phyloP scores from a whole-genome alignment of 2,797 vertebrate genomes.

The Thripadectes ignobilis region DNA sequence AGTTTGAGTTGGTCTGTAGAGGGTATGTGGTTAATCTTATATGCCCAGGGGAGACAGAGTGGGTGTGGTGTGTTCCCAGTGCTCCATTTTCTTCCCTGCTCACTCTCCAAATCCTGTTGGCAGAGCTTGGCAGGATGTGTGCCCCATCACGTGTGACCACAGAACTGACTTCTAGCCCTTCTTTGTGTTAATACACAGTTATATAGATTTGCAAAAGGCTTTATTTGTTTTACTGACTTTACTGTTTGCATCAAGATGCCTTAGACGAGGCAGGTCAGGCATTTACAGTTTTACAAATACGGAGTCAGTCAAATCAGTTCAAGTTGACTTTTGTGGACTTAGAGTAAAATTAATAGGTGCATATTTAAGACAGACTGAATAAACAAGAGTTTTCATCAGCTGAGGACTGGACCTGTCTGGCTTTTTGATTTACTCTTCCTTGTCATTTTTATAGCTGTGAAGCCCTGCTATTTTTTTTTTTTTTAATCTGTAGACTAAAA shows the following conservation, averaged over 20 bases:
- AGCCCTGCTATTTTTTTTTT: not conserved
- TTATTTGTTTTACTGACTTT: not conserved
- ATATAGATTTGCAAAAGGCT: not conserved
- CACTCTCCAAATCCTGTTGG: not conserved
- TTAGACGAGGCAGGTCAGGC: not conserved
- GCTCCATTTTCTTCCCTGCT: not conserved
- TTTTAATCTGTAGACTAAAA: not conserved
- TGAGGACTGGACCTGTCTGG: not conserved
- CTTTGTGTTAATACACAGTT: not conserved
- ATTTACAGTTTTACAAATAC: not conserved
- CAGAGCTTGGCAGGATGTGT: not conserved
- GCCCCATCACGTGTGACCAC: not conserved
- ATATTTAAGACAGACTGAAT: not conserved
- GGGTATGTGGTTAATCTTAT: accelerated
- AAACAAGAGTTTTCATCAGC: not conserved
- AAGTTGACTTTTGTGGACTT: not conserved
- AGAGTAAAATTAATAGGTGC: not conserved
- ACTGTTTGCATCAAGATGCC: not conserved
- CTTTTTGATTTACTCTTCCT: not conserved
- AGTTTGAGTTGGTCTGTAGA: not conserved
- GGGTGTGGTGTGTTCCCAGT: not conserved
- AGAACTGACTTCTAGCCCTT: not conserved
- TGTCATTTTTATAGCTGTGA: not conserved
- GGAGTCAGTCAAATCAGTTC: not conserved
- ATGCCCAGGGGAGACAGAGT: not conserved